A percentile compares a stretch with the other conserved stretches of the same genome.
These are phyloP conservation scores for Hippocampus abdominalis DNA, from an alignment of 2,113 vertebrate genomes.

Conservation along the genomic window DNA sequence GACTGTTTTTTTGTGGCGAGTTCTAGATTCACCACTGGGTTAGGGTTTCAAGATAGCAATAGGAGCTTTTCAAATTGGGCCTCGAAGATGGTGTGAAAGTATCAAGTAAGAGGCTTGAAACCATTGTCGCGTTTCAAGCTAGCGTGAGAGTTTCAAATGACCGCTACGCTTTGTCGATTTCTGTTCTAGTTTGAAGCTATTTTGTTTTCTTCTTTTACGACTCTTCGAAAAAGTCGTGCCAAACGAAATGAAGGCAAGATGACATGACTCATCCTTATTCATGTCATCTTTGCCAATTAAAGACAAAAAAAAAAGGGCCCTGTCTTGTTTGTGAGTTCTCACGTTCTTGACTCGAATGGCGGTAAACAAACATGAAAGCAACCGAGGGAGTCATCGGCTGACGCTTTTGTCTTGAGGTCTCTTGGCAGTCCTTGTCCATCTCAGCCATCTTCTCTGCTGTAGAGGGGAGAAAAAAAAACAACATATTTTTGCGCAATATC, in stretches of 20 bases:
- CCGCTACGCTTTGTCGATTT: not conserved
- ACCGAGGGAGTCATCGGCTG: not conserved
- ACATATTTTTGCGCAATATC: constrained; percentile 2
- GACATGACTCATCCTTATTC: not conserved
- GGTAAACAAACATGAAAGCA: constrained; percentile 9
- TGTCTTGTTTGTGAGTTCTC: constrained; percentile 12
- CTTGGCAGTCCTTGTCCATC: not conserved
- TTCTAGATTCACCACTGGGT: no score
- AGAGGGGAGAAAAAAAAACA: not conserved
- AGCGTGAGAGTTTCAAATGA: no score
- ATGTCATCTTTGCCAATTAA: constrained; percentile 7
- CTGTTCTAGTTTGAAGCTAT: not conserved
- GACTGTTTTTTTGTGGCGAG: no score
- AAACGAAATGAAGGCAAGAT: not conserved
- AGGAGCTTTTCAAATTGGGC: no score
- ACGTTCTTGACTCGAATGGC: constrained; percentile 18
- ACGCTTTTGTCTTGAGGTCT: not conserved
- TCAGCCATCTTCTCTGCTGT: not conserved
- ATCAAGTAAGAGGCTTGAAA: no score
- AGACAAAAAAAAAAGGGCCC: not conserved
- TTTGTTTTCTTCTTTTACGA: not conserved
- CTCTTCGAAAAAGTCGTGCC: not conserved
- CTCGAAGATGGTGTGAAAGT: no score
- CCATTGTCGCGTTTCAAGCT: no score
- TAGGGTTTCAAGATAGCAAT: no score